Conservation (phyloP, 2,113 vertebrate genomes). For the Entelurus aequoreus region DNA sequence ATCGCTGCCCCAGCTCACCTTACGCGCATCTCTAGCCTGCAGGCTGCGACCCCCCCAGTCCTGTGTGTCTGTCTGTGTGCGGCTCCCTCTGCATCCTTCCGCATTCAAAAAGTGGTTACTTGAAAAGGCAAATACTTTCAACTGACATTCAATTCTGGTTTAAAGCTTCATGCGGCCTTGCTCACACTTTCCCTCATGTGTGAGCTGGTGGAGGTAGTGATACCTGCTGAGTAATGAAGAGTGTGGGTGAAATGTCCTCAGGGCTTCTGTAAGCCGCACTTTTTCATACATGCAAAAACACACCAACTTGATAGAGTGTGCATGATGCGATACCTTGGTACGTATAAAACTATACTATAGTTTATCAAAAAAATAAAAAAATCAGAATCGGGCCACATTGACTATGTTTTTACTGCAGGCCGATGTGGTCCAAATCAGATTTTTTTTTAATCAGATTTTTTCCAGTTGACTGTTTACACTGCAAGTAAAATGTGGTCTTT, state of each 20-base stretch:
- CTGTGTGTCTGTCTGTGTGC: not conserved
- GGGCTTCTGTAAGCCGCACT: not conserved
- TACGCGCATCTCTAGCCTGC: not conserved
- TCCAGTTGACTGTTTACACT: too few species aligned
- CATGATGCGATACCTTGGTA: not conserved
- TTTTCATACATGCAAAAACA: not conserved
- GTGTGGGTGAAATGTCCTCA: not conserved
- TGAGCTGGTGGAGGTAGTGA: not conserved
- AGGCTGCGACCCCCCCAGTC: too few species aligned
- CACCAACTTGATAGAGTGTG: not conserved
- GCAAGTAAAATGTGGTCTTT: too few species aligned
- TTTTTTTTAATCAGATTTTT: too few species aligned
- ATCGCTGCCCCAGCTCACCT: slow-evolving; percentile 3
- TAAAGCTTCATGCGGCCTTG: not conserved
- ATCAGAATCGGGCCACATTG: too few species aligned
- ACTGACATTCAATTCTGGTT: not conserved
- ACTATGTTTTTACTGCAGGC: too few species aligned
- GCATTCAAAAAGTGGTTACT: not conserved
- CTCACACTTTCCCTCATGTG: not conserved
- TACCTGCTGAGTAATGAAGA: slow-evolving; percentile 30
- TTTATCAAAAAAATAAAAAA: too few species aligned
- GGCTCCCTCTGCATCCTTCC: not conserved
- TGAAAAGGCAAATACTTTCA: too few species aligned
- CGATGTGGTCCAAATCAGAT: too few species aligned
- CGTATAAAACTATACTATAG: too few species aligned